Evolutionary conservation across 2,888 invertebrate species (phyloP).

Genomic region (Patella pellucida): DNA sequence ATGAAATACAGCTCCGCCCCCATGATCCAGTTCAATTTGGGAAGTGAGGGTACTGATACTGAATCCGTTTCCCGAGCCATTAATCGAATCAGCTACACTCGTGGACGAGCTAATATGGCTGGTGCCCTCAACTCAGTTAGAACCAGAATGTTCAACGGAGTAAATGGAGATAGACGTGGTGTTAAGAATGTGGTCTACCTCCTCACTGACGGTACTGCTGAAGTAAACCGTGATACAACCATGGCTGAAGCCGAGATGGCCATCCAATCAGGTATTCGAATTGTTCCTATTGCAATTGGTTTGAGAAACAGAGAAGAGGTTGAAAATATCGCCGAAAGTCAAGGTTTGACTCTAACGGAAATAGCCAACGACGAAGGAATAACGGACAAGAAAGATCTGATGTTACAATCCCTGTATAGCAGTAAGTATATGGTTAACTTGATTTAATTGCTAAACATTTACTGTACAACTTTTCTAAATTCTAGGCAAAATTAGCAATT

Average conservation of each 20-base stretch:
- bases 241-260: slow-evolving; percentile 60
- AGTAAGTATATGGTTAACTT: slow-evolving; percentile 27
- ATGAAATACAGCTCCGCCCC: slow-evolving; percentile 66
- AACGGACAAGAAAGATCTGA: slow-evolving; percentile 37
- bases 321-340: slow-evolving; percentile 54
- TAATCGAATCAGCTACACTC: slow-evolving; percentile 51
- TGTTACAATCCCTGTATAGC: slow-evolving; percentile 35
- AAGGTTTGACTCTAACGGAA: slow-evolving; percentile 50
- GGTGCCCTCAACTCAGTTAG: slow-evolving; percentile 55
- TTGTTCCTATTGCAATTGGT: slow-evolving; percentile 62
- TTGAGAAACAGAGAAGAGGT: slow-evolving; percentile 53
- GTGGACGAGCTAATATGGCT: slow-evolving; percentile 63
- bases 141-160: slow-evolving; percentile 53
- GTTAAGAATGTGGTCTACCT: slow-evolving; percentile 62
- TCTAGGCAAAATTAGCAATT: no score
- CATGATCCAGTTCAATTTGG: slow-evolving; percentile 58
- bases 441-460: no score
- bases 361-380: slow-evolving; percentile 43
- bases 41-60: slow-evolving; percentile 41
- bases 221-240: slow-evolving; percentile 55
- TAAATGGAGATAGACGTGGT: slow-evolving; percentile 53
- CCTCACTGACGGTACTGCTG: slow-evolving; percentile 62
- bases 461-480: no score
- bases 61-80: slow-evolving; percentile 52
- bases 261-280: slow-evolving; percentile 55